Evolutionary conservation across 1,140 invertebrate species (phyloP).

Genomic region (Diuraphis noxia): DNA sequence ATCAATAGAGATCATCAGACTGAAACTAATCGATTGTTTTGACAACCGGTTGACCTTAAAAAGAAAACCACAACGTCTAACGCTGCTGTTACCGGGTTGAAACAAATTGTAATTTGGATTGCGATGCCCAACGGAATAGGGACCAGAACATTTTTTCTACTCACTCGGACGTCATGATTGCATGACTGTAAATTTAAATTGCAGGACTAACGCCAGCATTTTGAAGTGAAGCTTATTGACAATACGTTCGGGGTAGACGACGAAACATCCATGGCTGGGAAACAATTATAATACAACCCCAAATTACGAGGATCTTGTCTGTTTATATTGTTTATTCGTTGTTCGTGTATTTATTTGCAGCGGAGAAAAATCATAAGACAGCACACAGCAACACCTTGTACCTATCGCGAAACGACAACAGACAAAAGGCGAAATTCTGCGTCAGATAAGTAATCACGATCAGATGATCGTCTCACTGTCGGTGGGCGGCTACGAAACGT

Average conservation of each 20-base stretch:
- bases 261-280: neutral
- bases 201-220: neutral
- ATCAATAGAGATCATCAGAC: neutral
- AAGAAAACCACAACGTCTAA: neutral
- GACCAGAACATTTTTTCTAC: neutral
- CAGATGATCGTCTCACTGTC: constrained; percentile 15
- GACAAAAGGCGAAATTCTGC: constrained; percentile 34
- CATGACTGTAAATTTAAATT: neutral
- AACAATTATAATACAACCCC: neutral
- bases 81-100: neutral
- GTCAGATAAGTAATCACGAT: constrained; percentile 52
- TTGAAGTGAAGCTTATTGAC: neutral
- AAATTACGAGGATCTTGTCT: neutral
- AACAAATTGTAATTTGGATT: neutral
- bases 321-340: neutral
- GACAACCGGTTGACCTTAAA: constrained; percentile 47
- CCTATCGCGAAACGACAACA: constrained; percentile 10
- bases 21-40: constrained; percentile 41
- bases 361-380: neutral
- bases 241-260: neutral
- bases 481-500: neutral
- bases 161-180: constrained; percentile 24
- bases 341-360: neutral
- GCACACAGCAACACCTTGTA: neutral
- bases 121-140: neutral